Evolutionary conservation across 2,888 invertebrate genomes (phyloP).

Genomic region (Drosophila histrio): DNA sequence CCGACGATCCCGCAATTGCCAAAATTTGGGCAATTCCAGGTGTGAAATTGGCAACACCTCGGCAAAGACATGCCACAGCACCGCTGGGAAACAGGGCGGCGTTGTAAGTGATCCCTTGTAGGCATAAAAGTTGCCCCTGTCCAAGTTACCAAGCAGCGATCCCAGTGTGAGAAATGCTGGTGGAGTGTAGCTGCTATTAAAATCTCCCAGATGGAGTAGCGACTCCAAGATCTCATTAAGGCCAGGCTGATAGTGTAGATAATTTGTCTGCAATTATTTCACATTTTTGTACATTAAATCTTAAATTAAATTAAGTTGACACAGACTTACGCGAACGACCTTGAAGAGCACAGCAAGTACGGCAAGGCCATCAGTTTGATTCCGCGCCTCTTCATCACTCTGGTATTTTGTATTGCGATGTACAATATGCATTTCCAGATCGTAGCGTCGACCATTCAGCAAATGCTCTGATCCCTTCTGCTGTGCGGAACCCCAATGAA

Average conservation of each 20-base stretch:
- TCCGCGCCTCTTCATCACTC: constrained; percentile 85
- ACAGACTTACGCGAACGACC: constrained; percentile 76
- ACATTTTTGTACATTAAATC: not conserved
- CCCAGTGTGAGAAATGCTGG: constrained; percentile 66
- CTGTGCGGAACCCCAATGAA: constrained; percentile 90
- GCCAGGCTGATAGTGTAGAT: constrained; percentile 58
- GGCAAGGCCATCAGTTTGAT: constrained; percentile 86
- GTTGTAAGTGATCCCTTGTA: constrained; percentile 89
- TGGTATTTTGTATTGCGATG: constrained; percentile 87
- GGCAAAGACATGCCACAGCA: constrained; percentile 89
- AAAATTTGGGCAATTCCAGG: constrained; percentile 74
- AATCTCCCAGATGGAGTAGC: constrained; percentile 58
- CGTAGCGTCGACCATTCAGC: constrained; percentile 84
- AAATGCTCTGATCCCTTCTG: constrained; percentile 87
- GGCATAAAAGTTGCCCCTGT: constrained; percentile 75
- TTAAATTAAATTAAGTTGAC: not conserved
- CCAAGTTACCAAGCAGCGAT: constrained; percentile 71
- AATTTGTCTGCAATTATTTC: constrained; percentile 28
- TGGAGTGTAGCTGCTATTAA: constrained; percentile 67
- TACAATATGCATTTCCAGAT: constrained; percentile 88
- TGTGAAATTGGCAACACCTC: constrained; percentile 85
- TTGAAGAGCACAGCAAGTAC: constrained; percentile 88
- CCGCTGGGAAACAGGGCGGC: constrained; percentile 89
- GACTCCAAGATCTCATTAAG: constrained; percentile 67
- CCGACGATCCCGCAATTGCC: constrained; percentile 64